phyloP scores from a whole-genome alignment of 2,113 vertebrate genomes.

The Parotia lawesii region DNA sequence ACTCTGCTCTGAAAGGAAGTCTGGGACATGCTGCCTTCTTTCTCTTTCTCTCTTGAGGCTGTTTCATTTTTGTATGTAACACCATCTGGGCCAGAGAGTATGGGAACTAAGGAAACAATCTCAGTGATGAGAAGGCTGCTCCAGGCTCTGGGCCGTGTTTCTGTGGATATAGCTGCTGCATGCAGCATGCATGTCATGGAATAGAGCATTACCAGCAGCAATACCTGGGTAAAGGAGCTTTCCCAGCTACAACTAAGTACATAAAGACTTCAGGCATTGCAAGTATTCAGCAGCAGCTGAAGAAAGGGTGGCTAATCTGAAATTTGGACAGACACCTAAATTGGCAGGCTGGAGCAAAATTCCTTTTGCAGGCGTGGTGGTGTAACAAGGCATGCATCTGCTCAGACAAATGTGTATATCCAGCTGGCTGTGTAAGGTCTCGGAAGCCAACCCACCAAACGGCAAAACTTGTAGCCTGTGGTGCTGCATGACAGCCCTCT shows the following conservation, averaged over 20 bases:
- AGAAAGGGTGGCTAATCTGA: neutral
- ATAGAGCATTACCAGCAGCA: neutral
- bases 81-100: neutral
- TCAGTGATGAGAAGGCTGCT: neutral
- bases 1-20: neutral
- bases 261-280: neutral
- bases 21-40: neutral
- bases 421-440: neutral
- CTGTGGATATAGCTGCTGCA: neutral
- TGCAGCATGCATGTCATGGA: neutral
- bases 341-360: neutral
- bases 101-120: neutral
- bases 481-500: neutral
- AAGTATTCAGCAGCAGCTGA: neutral
- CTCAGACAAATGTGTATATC: neutral
- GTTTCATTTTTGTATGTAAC: neutral
- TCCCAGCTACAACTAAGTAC: neutral
- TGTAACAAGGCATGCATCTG: neutral
- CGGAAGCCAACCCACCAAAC: accelerated
- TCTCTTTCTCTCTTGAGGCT: neutral
- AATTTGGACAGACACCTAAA: neutral
- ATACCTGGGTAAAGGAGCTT: neutral
- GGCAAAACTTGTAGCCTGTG: neutral
- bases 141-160: neutral
- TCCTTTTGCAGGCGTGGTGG: neutral